phyloP scores from a whole-genome alignment of 2,797 vertebrate genomes.

The Anolis apletophallus region DNA sequence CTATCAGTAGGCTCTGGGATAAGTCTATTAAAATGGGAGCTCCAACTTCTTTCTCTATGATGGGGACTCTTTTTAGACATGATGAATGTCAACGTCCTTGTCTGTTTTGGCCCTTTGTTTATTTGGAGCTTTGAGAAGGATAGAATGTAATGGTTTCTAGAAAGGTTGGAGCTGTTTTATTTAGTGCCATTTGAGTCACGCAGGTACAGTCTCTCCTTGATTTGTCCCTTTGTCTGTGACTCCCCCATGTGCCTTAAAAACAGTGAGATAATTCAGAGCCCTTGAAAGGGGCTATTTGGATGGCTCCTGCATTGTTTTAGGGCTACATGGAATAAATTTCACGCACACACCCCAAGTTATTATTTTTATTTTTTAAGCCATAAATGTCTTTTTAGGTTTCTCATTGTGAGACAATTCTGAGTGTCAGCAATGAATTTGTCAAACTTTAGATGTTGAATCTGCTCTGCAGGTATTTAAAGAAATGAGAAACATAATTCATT shows the following conservation, averaged over 20 bases:
- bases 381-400: conserved; percentile 52
- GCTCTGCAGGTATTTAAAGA: neutral
- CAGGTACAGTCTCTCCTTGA: conserved; percentile 56
- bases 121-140: neutral
- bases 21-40: no score
- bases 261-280: conserved; percentile 54
- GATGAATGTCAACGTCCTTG: neutral
- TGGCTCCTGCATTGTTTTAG: conserved; percentile 21
- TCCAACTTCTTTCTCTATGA: neutral
- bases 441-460: neutral
- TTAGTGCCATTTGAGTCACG: conserved; percentile 42
- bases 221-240: conserved; percentile 22
- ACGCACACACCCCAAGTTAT: no score
- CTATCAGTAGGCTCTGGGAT: neutral
- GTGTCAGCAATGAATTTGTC: neutral
- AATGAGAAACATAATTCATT: neutral
- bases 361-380: conserved; percentile 32
- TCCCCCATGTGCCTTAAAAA: conserved; percentile 46
- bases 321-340: conserved; percentile 46
- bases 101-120: neutral
- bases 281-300: conserved; percentile 28
- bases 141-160: conserved; percentile 18
- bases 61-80: neutral
- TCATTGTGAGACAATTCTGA: neutral
- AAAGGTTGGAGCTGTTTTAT: conserved; percentile 45